Percentiles rank a stretch among this genome's conserved stretches.
phyloP scores from a whole-genome alignment of 2,797 vertebrate genomes.

The Xenentodon cancila region DNA sequence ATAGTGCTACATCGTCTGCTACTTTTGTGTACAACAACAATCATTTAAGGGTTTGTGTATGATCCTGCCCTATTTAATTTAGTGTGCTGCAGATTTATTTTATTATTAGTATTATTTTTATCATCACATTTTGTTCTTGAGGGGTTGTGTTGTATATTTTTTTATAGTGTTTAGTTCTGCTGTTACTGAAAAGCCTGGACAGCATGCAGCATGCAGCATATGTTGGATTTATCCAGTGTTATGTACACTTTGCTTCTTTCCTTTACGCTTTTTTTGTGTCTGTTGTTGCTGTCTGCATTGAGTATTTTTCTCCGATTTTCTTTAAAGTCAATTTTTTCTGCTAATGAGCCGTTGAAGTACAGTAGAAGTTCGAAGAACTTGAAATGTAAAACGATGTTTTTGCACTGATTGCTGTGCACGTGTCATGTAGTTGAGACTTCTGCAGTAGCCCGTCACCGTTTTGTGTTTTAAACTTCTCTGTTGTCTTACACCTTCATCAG shows the following conservation, averaged over 20 bases:
- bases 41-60: neutral
- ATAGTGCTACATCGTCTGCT: neutral
- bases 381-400: too few species aligned
- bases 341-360: too few species aligned
- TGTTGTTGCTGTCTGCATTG: slow-evolving; percentile 6
- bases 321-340: too few species aligned
- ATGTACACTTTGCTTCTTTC: slow-evolving; percentile 26
- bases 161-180: slow-evolving; percentile 59
- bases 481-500: too few species aligned
- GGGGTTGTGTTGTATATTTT: slow-evolving; percentile 50
- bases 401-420: too few species aligned
- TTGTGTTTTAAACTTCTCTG: too few species aligned
- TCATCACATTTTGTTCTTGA: slow-evolving; percentile 20
- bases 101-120: too few species aligned
- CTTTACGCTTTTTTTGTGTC: slow-evolving; percentile 32
- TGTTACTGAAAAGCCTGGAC: slow-evolving; percentile 43
- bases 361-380: too few species aligned
- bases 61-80: too few species aligned
- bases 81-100: too few species aligned
- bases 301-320: neutral
- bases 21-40: neutral
- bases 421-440: too few species aligned
- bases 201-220: slow-evolving; percentile 57
- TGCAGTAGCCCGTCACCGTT: too few species aligned
- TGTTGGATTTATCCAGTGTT: slow-evolving; percentile 31